These are phyloP conservation scores for Malurus melanocephalus DNA, from an alignment of 2,113 vertebrate genomes.

Conservation along the genomic window DNA sequence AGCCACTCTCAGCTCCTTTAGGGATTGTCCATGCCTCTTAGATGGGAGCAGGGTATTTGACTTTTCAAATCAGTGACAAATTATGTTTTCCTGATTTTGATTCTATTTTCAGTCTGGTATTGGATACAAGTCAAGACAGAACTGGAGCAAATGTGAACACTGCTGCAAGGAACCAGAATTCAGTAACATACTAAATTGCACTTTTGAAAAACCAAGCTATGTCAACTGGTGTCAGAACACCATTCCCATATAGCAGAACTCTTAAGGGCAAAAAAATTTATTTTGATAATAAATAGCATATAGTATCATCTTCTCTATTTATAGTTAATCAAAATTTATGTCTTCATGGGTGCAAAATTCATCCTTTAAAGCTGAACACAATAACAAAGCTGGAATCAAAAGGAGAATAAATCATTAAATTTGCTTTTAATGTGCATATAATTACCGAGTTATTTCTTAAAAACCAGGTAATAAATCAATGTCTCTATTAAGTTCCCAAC, in stretches of 20 bases:
- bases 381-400: not conserved
- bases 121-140: slow-evolving; percentile 47
- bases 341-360: not conserved
- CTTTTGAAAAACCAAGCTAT: slow-evolving; percentile 7
- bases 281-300: not conserved
- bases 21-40: not conserved
- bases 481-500: not conserved
- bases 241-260: not conserved
- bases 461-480: not conserved
- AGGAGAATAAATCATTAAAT: not conserved
- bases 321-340: not conserved
- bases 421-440: not conserved
- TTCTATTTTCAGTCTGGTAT: slow-evolving; percentile 38
- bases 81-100: slow-evolving; percentile 2
- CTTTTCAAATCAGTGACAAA: slow-evolving; percentile 28
- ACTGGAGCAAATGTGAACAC: slow-evolving; percentile 46
- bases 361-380: not conserved
- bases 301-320: not conserved
- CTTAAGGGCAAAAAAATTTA: not conserved
- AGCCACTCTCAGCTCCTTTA: not conserved
- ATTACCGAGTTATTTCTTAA: not conserved
- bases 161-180: slow-evolving; percentile 11
- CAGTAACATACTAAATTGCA: not conserved
- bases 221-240: not conserved
- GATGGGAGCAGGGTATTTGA: not conserved